Base-by-base conservation (phyloP, 2,888 invertebrate genomes). In the Andrena marginata region DNA sequence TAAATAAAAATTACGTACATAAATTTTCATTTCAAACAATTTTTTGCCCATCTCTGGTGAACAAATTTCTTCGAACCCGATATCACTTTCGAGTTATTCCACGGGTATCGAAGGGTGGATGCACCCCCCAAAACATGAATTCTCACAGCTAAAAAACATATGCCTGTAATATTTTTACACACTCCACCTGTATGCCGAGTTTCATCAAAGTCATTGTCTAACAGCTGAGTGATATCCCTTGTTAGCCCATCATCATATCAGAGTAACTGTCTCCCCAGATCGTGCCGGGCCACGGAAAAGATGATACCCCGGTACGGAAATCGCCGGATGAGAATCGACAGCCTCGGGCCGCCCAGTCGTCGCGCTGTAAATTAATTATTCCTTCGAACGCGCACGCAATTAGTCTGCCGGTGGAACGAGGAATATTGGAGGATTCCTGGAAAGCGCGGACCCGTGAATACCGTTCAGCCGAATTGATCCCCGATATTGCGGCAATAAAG, bases 401-500 rank as follows among this genome's bases (percentile, higher is more conserved):
- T 77, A 81, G 67, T 68, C 60, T 48, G 29, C 29, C 60, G 62
- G 42, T 51, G 67, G 64, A 72, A 84, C 75, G 73, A 81, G 48
- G 70, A 80, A 74, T 78, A 87, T 82, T 73, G 80, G 73, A 60
- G 72, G 70, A 87, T 85, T 87, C 82, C 78, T 71, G 76, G 75
- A 60, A 70, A 80, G 78, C 77, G 78, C 54, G 42, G 65, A 60
- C 59, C 72, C 76, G 59, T 74, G 85, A 87, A 82, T 85, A 51
- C 76, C 69, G 67, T 56, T 65, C 64, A 33, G 26, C 23, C 72
- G 86, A 89, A 89, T 90, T 89, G 90, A 91, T 90, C 84, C 42
- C 80, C 77, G 84, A 82, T 89, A 90, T 89, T 83, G 85, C 80
- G 71, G 82, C 80, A 89, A 90, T 90, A 88, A 90, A 91, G 88